Evolutionary conservation across 2,888 invertebrate genomes (phyloP).

Genomic region (Drosophila prolongata): DNA sequence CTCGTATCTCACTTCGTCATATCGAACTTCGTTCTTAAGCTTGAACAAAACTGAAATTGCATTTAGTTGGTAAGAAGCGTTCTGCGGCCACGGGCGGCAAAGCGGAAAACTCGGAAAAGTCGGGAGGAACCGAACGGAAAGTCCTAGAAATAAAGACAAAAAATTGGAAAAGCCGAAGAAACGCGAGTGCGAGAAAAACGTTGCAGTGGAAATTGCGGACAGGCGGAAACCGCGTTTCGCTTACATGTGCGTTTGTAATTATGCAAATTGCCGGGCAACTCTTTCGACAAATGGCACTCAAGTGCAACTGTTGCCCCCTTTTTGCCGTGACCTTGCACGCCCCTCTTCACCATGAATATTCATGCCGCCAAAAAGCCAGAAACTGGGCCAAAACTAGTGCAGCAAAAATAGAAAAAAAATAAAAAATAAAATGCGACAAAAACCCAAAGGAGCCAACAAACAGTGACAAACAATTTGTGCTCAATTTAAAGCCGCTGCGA

Average conservation of each 20-base stretch:
- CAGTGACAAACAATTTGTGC: slow-evolving; percentile 63
- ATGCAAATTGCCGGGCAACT: slow-evolving; percentile 64
- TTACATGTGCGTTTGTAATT: slow-evolving; percentile 75
- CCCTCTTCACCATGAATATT: slow-evolving; percentile 61
- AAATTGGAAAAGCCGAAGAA: slow-evolving; percentile 6
- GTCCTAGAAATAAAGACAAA: neutral
- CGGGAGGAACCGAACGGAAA: slow-evolving; percentile 18
- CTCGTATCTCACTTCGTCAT: slow-evolving; percentile 16
- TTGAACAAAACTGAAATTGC: slow-evolving; percentile 80
- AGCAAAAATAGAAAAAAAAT: slow-evolving; percentile 18
- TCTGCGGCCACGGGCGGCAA: slow-evolving; percentile 80
- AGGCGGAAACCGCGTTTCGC: slow-evolving; percentile 44
- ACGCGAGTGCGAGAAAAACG: slow-evolving; percentile 7
- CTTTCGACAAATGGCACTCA: slow-evolving; percentile 57
- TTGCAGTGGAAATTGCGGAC: slow-evolving; percentile 32
- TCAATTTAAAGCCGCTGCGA: slow-evolving; percentile 63
- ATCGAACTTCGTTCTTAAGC: slow-evolving; percentile 71
- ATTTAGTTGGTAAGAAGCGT: slow-evolving; percentile 82
- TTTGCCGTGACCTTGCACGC: slow-evolving; percentile 50
- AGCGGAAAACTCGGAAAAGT: slow-evolving; percentile 36
- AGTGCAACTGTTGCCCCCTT: slow-evolving; percentile 76
- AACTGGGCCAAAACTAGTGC: slow-evolving; percentile 45
- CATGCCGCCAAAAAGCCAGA: slow-evolving; percentile 62
- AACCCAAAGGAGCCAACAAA: slow-evolving; percentile 56
- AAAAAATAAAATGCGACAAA: slow-evolving; percentile 6